Evolutionary conservation across 2,797 vertebrate genomes (phyloP).

Genomic region (Platalea minor): DNA sequence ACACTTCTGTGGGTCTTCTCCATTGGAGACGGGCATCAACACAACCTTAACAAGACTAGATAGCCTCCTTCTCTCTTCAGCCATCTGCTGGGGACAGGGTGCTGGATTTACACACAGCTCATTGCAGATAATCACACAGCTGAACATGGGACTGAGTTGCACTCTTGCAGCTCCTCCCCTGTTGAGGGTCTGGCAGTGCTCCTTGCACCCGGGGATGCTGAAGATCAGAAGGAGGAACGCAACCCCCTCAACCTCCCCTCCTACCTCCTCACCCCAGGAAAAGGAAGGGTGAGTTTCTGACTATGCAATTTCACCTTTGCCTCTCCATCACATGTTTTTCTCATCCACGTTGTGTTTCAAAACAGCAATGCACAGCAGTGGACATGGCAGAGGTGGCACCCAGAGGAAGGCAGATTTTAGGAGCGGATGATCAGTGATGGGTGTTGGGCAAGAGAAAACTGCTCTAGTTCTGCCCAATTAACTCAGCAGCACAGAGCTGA

Average conservation of each 20-base stretch:
- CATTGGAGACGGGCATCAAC: not conserved
- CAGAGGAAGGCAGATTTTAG: not conserved
- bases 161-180: not conserved
- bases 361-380: accelerated
- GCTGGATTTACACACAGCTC: not conserved
- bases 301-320: not conserved
- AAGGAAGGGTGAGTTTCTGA: not conserved
- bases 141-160: not conserved
- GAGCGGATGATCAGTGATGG: not conserved
- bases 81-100: not conserved
- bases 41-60: not conserved
- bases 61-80: not conserved
- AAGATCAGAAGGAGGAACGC: not conserved
- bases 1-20: not conserved
- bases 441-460: not conserved
- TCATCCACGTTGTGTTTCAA: not conserved
- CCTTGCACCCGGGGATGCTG: not conserved
- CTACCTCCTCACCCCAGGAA: not conserved
- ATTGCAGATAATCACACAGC: not conserved
- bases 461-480: not conserved
- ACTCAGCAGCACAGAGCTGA: not conserved
- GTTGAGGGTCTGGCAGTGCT: not conserved
- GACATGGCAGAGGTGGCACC: not conserved
- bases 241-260: not conserved
- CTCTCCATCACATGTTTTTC: not conserved